Conservation (phyloP, 2,113 vertebrate genomes). For the Phocoena phocoena region DNA sequence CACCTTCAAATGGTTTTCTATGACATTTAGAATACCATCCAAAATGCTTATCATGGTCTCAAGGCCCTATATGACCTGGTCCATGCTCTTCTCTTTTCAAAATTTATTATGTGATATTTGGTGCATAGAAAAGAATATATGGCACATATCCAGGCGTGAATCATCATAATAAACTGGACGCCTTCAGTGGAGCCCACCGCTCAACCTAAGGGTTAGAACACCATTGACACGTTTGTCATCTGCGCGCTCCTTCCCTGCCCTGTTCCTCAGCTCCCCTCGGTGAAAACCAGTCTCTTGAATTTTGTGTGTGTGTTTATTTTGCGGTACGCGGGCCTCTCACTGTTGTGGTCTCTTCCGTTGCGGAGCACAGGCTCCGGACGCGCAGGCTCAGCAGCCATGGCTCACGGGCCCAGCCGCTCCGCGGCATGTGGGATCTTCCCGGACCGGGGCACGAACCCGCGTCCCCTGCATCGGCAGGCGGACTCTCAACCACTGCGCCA, state of each 20-base stretch:
- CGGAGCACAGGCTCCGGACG: too few relatives aligned
- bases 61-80: neutral
- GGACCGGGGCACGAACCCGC: too few relatives aligned
- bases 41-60: neutral
- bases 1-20: neutral
- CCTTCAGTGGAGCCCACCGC: neutral
- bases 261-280: neutral
- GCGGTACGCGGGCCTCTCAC: too few relatives aligned
- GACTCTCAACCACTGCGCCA: too few relatives aligned
- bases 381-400: too few relatives aligned
- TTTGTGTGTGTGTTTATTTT: neutral
- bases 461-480: too few relatives aligned
- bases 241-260: rapidly evolving
- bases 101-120: neutral
- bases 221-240: rapidly evolving
- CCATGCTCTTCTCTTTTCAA: neutral
- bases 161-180: neutral
- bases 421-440: too few relatives aligned
- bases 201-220: neutral
- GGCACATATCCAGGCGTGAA: neutral
- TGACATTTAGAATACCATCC: neutral
- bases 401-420: too few relatives aligned
- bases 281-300: neutral
- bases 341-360: too few relatives aligned
- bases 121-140: neutral